Evolutionary conservation across 2,113 vertebrate genomes (phyloP).

Genomic region (Xiphorhynchus elegans): DNA sequence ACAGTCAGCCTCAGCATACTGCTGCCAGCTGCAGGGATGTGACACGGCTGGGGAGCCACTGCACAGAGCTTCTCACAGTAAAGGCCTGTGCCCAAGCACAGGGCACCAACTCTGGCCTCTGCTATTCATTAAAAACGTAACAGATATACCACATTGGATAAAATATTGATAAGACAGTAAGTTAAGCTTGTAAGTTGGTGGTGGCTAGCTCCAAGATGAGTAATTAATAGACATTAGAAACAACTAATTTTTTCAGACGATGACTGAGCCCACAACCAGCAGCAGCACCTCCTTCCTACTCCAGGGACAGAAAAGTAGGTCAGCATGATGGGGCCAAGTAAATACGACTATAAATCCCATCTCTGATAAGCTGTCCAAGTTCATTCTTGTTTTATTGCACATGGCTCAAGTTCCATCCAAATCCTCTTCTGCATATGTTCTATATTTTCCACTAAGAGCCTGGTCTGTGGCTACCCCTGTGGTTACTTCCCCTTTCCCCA

Average conservation of each 20-base stretch:
- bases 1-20: background rate
- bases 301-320: slow-evolving; percentile 3
- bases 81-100: background rate
- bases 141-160: too few species aligned
- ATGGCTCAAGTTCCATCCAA: slow-evolving; percentile 20
- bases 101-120: background rate
- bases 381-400: slow-evolving; percentile 30
- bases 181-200: background rate
- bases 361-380: background rate
- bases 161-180: background rate
- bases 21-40: background rate
- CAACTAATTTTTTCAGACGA: background rate
- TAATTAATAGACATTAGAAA: background rate
- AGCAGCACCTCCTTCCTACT: background rate
- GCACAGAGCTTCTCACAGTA: background rate
- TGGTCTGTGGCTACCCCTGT: background rate
- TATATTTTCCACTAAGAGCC: background rate
- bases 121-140: background rate
- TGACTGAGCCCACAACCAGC: background rate
- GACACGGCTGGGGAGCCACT: background rate
- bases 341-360: background rate
- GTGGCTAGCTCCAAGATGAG: background rate
- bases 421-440: background rate
- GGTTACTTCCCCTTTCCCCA: background rate
- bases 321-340: background rate